These are phyloP conservation scores for Cinara cedri DNA, from an alignment of 2,888 invertebrate genomes.

Conservation along the genomic window DNA sequence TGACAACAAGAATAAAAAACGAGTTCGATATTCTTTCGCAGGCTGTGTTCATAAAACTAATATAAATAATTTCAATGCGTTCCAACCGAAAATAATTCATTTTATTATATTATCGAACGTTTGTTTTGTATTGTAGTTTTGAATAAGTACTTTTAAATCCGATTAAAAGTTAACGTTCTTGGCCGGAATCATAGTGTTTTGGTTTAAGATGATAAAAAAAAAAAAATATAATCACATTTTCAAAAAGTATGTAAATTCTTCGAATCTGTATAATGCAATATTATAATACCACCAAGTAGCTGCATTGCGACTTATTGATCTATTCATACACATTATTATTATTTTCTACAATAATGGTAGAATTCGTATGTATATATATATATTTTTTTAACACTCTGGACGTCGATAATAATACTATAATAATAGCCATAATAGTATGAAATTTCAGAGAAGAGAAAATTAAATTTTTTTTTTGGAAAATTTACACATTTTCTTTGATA, in stretches of 20 bases:
- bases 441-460: no score
- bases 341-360: no score
- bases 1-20: no score
- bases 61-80: not conserved
- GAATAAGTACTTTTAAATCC: not conserved
- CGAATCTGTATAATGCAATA: not conserved
- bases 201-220: not conserved
- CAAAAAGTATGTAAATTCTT: not conserved
- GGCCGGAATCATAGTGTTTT: not conserved
- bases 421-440: no score
- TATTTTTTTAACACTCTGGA: no score
- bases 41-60: no score
- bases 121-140: not conserved
- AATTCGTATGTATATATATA: no score
- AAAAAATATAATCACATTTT: not conserved
- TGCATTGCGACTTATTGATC: not conserved
- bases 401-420: no score
- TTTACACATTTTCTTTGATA: no score
- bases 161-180: constrained; percentile 9
- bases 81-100: not conserved
- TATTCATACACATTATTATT: no score
- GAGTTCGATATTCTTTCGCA: no score
- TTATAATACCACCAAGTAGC: not conserved
- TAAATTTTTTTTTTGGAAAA: no score
- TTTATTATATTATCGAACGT: constrained; percentile 1